These are phyloP conservation scores for Python bivittatus DNA, from an alignment of 2,113 vertebrate species.

Conservation along the genomic window DNA sequence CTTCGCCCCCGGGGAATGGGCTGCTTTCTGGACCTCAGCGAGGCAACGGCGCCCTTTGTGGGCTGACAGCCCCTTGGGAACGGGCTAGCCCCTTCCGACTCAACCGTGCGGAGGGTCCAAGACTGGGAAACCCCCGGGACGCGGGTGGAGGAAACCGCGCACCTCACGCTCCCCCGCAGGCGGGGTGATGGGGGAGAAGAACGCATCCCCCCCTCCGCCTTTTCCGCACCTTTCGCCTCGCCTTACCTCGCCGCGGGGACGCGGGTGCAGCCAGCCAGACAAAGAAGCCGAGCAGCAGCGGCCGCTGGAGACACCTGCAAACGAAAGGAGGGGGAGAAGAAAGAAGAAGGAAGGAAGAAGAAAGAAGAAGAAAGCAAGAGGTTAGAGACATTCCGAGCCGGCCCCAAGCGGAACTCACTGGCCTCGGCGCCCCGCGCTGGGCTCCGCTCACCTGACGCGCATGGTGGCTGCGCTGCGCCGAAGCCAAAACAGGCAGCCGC, in stretches of 20 bases:
- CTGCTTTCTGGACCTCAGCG: background rate
- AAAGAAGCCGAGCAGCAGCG: constrained; percentile 20
- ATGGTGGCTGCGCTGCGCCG: background rate
- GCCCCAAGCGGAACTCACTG: background rate
- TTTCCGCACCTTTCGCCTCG: background rate
- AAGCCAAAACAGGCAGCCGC: background rate
- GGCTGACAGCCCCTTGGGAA: constrained; percentile 1
- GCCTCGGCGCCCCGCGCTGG: background rate
- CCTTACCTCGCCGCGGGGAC: constrained; percentile 19
- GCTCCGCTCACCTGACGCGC: constrained; percentile 28
- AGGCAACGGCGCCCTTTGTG: background rate
- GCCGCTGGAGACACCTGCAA: constrained; percentile 15
- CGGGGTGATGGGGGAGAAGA: background rate
- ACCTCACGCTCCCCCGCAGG: background rate
- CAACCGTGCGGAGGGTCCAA: background rate
- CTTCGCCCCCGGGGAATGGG: too few relatives aligned
- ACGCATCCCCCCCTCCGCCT: background rate
- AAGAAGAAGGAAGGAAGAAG: too few relatives aligned
- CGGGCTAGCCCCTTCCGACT: background rate
- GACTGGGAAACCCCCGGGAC: background rate
- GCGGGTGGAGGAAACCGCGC: background rate
- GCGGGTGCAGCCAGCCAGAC: constrained; percentile 18
- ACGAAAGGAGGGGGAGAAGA: background rate
- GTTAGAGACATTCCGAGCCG: background rate
- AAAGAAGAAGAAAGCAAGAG: background rate